Percentiles rank a stretch among this genome's conserved stretches.
phyloP scores from a whole-genome alignment of 2,797 vertebrate genomes.

The Peromyscus attwateri region DNA sequence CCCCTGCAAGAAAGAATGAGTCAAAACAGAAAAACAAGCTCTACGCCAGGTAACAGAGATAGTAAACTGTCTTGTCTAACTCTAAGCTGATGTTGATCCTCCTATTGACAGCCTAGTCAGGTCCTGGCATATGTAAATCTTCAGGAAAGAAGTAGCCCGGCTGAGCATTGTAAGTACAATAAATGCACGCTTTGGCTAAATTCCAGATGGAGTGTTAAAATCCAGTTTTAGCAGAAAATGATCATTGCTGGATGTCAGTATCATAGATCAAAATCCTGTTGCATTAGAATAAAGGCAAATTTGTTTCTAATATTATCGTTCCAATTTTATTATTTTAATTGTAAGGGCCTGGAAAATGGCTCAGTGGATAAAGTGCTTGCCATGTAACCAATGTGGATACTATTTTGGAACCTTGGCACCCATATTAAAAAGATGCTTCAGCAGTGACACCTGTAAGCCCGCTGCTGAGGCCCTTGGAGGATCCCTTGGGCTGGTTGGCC shows the following conservation, averaged over 20 bases:
- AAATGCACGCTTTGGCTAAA: slow-evolving; percentile 34
- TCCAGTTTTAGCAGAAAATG: neutral
- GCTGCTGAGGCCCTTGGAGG: neutral
- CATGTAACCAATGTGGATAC: too few relatives aligned
- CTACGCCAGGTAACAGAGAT: neutral
- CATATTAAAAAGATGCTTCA: neutral
- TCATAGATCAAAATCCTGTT: neutral
- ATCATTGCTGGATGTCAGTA: neutral
- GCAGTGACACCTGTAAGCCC: neutral
- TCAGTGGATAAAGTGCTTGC: neutral
- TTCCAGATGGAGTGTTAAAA: slow-evolving; percentile 23
- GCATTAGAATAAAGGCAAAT: neutral
- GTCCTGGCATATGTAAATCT: neutral
- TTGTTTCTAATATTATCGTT: slow-evolving; percentile 27
- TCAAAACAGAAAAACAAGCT: slow-evolving; percentile 23
- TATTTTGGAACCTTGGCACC: neutral
- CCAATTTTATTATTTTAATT: neutral
- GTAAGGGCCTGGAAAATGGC: neutral
- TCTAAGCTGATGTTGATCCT: slow-evolving; percentile 26
- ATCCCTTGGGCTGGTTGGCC: too few relatives aligned
- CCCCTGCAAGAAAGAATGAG: slow-evolving; percentile 3
- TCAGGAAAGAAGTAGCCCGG: neutral
- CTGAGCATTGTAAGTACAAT: neutral
- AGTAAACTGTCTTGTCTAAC: slow-evolving; percentile 1
- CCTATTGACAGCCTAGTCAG: neutral